Percentiles rank a stretch among this genome's conserved stretches.
Conservation (phyloP, 2,113 vertebrate genomes). For the Anhinga anhinga region DNA sequence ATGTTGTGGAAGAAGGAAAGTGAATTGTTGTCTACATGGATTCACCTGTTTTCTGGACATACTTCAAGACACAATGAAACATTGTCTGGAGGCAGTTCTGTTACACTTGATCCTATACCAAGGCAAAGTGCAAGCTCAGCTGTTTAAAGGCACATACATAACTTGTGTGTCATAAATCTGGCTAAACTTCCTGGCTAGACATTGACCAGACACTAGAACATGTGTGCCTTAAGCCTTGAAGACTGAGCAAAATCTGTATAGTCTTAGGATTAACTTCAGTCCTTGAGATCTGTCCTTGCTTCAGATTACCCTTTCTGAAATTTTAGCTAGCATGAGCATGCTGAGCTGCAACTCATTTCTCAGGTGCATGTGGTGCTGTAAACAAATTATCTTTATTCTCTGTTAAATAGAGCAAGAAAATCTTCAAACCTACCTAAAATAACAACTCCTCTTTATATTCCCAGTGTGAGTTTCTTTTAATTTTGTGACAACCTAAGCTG, state of each 20-base stretch:
- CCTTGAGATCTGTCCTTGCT: constrained; percentile 33
- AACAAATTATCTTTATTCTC: constrained; percentile 60
- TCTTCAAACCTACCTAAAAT: constrained; percentile 45
- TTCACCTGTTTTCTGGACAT: neutral
- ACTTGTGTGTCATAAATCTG: neutral
- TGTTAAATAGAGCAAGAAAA: constrained; percentile 63
- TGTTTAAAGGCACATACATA: neutral
- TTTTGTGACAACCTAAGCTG: neutral
- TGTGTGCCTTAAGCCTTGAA: constrained; percentile 29
- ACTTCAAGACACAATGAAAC: neutral
- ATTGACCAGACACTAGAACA: neutral
- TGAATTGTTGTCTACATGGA: neutral
- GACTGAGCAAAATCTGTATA: constrained; percentile 17
- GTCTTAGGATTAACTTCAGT: constrained; percentile 28
- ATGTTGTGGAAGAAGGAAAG: neutral
- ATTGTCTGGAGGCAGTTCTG: neutral
- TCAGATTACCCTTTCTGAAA: neutral
- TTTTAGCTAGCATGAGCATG: neutral
- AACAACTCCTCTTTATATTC: constrained; percentile 23
- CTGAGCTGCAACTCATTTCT: constrained; percentile 40
- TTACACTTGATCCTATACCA: neutral
- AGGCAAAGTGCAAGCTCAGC: neutral
- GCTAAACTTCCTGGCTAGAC: constrained; percentile 34
- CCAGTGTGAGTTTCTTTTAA: neutral
- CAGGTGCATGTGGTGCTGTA: constrained; percentile 37